Percentiles rank a stretch among this genome's conserved stretches.
Evolutionary conservation across 2,797 vertebrate genomes (phyloP).

Genomic region (Sternarchorhynchus goeldii): DNA sequence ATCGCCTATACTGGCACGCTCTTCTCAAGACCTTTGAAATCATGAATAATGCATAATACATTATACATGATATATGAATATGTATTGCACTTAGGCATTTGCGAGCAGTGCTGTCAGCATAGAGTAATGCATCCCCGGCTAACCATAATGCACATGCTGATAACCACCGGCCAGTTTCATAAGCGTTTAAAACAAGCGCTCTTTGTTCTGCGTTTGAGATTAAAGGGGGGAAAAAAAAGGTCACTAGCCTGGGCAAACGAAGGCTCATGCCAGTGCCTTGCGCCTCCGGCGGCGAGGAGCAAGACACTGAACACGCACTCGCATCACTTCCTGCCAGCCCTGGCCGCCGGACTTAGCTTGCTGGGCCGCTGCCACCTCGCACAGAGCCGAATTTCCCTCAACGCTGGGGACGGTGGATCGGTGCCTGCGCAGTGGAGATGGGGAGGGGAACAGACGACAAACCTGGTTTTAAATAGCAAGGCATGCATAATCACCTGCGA

Average conservation of each 20-base stretch:
- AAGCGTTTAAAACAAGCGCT: neutral
- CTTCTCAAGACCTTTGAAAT: neutral
- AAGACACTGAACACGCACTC: conserved; percentile 21
- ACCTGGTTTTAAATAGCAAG: neutral
- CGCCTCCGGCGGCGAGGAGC: neutral
- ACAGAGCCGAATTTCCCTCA: neutral
- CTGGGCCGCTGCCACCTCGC: conserved; percentile 4
- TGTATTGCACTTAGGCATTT: conserved; percentile 2
- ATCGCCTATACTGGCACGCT: conserved; percentile 4
- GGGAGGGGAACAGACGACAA: neutral
- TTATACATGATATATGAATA: conserved; percentile 18
- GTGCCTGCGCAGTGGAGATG: neutral
- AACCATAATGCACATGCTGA: conserved; percentile 3
- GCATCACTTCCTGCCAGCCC: conserved; percentile 5
- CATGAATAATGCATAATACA: conserved; percentile 27
- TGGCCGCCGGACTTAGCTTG: neutral
- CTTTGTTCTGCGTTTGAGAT: neutral
- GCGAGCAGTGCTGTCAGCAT: neutral
- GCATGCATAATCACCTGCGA: neutral
- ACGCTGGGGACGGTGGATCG: conserved; percentile 24
- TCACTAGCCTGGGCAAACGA: neutral
- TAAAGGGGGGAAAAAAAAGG: neutral
- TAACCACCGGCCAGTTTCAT: neutral
- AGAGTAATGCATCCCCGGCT: neutral
- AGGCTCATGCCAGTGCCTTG: neutral